These are phyloP conservation scores for Plusia festucae DNA, from an alignment of 2,888 invertebrate genomes.

Conservation along the genomic window DNA sequence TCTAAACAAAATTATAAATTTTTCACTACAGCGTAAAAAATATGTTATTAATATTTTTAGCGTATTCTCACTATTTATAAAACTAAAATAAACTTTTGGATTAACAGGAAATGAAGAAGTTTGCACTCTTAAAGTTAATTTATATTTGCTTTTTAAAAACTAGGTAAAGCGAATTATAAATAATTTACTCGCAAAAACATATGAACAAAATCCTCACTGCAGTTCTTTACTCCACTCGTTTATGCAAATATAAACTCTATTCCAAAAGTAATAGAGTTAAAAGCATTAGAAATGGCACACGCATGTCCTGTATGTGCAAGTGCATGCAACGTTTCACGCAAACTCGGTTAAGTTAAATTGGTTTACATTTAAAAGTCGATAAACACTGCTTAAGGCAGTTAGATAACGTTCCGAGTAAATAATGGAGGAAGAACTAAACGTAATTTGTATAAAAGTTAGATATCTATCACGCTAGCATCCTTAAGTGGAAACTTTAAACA, in stretches of 20 bases:
- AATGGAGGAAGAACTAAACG: slow-evolving; percentile 43
- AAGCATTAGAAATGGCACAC: slow-evolving; percentile 38
- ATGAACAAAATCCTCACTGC: slow-evolving; percentile 32
- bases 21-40: too few species aligned
- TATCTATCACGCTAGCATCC: slow-evolving; percentile 32
- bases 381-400: slow-evolving; percentile 44
- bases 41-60: too few species aligned
- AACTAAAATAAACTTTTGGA: not conserved
- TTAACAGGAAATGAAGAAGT: not conserved
- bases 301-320: slow-evolving; percentile 47
- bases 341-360: slow-evolving; percentile 59
- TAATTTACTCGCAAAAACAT: slow-evolving; percentile 24
- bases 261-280: slow-evolving; percentile 30
- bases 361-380: slow-evolving; percentile 62
- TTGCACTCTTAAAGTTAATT: not conserved
- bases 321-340: slow-evolving; percentile 54
- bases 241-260: slow-evolving; percentile 44
- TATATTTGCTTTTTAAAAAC: not conserved
- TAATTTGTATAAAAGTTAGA: slow-evolving; percentile 37
- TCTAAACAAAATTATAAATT: too few species aligned
- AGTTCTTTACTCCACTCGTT: slow-evolving; percentile 18
- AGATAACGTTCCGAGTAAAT: slow-evolving; percentile 47
- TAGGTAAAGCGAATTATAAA: not conserved
- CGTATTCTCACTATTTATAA: not conserved
- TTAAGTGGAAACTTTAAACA: slow-evolving; percentile 24